Base-by-base conservation (phyloP, 2,888 invertebrate species). In the Tinea pellionella region DNA sequence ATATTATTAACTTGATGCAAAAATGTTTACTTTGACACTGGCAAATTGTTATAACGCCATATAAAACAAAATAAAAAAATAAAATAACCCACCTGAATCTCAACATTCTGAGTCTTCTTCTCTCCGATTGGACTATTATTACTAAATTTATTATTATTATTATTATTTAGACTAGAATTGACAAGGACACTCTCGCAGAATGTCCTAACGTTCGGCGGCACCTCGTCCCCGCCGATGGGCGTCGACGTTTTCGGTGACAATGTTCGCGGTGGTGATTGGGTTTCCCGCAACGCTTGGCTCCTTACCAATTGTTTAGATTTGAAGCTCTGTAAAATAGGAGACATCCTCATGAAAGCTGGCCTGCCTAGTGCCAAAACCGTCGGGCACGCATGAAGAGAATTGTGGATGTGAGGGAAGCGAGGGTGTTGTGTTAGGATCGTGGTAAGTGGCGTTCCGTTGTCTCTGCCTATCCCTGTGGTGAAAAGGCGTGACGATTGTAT, bases 261-360 rank as follows among this genome's bases (percentile, higher is more conserved):
- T 57, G 89, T 85, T 63, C 90, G 89, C 32, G 90, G 90, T 11
- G 90, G 90, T 24, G 90, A 90, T 58, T 94, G 91, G 64, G 95
- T 92, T 78, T 96, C 96, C 72, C 95, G 91, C 89, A 96, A 93
- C 64, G 96, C 97, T 88, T 95, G 94, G 72, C 96, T 96, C 70
- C 97, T 91, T 62, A 95, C 94, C 68, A 96, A 89, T 74, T 94
- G 90, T 85, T 95, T 95, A 64, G 93, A 89, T 88, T 95, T 95
- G 77, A 93, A 90, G 70, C 89, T 90, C 63, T 61, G 59, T 37
- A 24, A n/a, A n/a, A n/a, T n/a, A n/a, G n/a, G n/a, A n/a, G n/a
- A n/a, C n/a, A n/a, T n/a, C n/a, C n/a, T n/a, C n/a, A n/a, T n/a
- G n/a, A n/a, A n/a, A n/a, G n/a, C n/a, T n/a, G n/a, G n/a, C n/a